Conservation (phyloP, 2,797 vertebrate species). For the Cheirogaleus major region DNA sequence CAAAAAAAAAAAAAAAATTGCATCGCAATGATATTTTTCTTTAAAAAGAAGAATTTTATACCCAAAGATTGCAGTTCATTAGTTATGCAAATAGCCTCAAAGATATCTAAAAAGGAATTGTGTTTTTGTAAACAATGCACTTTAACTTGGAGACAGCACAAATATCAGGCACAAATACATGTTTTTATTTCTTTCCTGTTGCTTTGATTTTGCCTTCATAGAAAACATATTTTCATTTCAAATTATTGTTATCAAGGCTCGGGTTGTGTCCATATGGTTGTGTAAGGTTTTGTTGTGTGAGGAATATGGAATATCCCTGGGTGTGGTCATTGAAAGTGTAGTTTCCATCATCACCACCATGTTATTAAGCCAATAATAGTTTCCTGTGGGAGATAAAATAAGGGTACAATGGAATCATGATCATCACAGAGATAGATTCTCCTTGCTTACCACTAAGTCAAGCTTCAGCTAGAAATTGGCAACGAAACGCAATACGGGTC, state of each 20-base stretch:
- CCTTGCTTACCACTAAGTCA: neutral
- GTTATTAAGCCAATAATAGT: neutral
- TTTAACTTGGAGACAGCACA: neutral
- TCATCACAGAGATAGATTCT: neutral
- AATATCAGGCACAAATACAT: neutral
- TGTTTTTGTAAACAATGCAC: neutral
- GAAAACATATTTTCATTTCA: neutral
- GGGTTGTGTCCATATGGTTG: neutral
- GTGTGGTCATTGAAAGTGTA: neutral
- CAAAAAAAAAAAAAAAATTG: neutral
- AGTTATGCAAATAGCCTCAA: neutral
- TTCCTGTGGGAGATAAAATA: neutral
- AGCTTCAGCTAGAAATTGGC: neutral
- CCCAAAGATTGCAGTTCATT: neutral
- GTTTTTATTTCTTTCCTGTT: slow-evolving; percentile 9
- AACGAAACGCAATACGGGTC: neutral
- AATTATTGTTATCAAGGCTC: neutral
- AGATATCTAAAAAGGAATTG: neutral
- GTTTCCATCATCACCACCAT: neutral
- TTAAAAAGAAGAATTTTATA: slow-evolving; percentile 27
- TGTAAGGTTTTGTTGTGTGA: neutral
- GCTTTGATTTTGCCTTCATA: slow-evolving; percentile 11
- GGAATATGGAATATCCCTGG: neutral
- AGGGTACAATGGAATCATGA: neutral
- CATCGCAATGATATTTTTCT: neutral